These are phyloP conservation scores for Halichoerus grypus DNA, from an alignment of 2,113 vertebrate genomes.

Conservation along the genomic window DNA sequence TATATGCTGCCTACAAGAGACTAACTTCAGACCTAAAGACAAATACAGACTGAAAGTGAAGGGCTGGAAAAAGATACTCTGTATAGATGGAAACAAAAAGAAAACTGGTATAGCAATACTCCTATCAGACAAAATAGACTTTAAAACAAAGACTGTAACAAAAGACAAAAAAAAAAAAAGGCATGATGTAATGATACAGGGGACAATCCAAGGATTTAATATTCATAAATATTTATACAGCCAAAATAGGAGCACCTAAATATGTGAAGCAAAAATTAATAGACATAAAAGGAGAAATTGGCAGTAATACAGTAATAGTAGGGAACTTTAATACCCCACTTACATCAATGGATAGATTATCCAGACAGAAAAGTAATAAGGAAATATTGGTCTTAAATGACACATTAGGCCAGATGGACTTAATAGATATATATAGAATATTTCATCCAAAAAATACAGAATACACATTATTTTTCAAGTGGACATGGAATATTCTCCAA, in stretches of 20 bases:
- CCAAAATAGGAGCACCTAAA: neutral
- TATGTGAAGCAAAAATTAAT: neutral
- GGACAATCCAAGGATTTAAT: neutral
- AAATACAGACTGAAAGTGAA: neutral
- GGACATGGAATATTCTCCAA: neutral
- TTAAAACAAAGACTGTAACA: neutral
- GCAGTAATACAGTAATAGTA: neutral
- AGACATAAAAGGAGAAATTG: neutral
- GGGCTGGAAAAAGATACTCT: neutral
- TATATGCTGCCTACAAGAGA: neutral
- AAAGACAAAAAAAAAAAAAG: neutral
- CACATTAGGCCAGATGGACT: neutral
- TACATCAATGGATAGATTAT: neutral
- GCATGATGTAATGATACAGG: neutral
- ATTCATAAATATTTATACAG: neutral
- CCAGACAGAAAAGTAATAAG: neutral
- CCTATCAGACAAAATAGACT: neutral
- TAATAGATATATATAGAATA: neutral
- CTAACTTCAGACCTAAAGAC: neutral
- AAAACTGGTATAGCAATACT: neutral
- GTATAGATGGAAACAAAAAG: neutral
- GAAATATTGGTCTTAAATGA: neutral
- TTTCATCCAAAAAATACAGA: neutral
- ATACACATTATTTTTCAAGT: neutral
- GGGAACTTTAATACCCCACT: neutral